phyloP scores from a whole-genome alignment of 1,140 invertebrate species.

The Drosophila santomea region DNA sequence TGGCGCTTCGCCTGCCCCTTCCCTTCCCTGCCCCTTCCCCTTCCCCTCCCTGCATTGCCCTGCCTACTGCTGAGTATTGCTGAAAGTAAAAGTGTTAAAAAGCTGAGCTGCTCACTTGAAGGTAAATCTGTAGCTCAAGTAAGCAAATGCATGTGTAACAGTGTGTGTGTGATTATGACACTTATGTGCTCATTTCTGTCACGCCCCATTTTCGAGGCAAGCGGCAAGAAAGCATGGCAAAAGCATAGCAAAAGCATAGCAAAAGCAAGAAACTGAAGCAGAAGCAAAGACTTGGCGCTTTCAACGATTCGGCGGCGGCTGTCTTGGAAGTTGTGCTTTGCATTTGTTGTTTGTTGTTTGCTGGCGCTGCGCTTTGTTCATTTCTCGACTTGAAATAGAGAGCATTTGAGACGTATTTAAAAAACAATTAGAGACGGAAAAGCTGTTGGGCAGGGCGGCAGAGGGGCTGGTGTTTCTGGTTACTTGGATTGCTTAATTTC shows the following conservation, averaged over 20 bases:
- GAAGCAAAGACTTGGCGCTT: slow-evolving; percentile 17
- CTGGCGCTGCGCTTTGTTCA: slow-evolving; percentile 60
- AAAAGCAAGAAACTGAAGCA: neutral
- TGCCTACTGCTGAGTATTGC: slow-evolving; percentile 18
- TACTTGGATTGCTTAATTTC: slow-evolving; percentile 39
- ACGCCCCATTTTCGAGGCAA: slow-evolving; percentile 67
- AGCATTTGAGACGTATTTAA: slow-evolving; percentile 71
- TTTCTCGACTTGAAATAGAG: slow-evolving; percentile 34
- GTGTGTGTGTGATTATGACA: slow-evolving; percentile 48
- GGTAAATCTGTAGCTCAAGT: slow-evolving; percentile 65
- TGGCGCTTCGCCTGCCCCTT: neutral
- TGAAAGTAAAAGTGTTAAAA: slow-evolving; percentile 77
- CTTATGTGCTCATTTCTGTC: slow-evolving; percentile 60
- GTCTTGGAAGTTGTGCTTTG: slow-evolving; percentile 30
- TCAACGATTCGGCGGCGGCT: slow-evolving; percentile 27
- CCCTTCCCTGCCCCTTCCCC: too few relatives aligned
- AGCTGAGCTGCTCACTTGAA: slow-evolving; percentile 79
- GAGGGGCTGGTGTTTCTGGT: neutral
- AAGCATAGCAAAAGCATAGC: neutral
- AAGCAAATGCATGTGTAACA: slow-evolving; percentile 23
- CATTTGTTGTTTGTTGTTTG: slow-evolving; percentile 38
- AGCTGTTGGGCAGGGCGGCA: neutral
- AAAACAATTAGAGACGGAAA: slow-evolving; percentile 70
- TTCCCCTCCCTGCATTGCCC: neutral
- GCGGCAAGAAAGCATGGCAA: slow-evolving; percentile 4